Evolutionary conservation across 2,888 invertebrate species (phyloP).

Genomic region (Neoascia interrupta): DNA sequence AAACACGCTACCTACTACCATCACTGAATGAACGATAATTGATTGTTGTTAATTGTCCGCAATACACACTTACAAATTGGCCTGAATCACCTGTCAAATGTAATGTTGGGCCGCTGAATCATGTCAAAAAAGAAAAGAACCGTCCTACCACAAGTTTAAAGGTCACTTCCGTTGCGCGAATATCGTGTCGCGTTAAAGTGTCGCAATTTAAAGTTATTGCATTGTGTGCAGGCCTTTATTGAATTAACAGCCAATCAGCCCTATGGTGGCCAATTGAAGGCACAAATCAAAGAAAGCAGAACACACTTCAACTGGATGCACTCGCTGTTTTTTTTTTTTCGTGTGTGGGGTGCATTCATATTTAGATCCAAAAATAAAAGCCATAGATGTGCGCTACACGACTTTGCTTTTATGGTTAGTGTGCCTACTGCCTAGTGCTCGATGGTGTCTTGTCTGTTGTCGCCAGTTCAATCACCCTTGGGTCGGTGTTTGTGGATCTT

Average conservation of each 20-base stretch:
- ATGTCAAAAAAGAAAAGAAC: too few relatives aligned
- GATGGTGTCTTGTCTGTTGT: constrained; percentile 16
- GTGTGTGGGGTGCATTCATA: constrained; percentile 59
- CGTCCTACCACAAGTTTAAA: too few relatives aligned
- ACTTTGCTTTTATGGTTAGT: constrained; percentile 48
- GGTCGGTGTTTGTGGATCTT: constrained; percentile 13
- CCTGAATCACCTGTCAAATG: too few relatives aligned
- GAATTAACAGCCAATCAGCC: constrained; percentile 29
- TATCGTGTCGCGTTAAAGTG: constrained; percentile 12
- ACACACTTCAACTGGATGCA: constrained; percentile 12
- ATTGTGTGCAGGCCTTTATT: constrained; percentile 36
- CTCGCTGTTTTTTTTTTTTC: constrained; percentile 20
- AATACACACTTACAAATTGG: not conserved
- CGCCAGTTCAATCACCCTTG: constrained; percentile 62
- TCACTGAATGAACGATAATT: constrained; percentile 28
- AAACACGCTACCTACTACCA: constrained; percentile 17
- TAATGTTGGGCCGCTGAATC: too few relatives aligned
- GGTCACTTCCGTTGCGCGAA: constrained; percentile 33
- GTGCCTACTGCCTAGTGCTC: too few relatives aligned
- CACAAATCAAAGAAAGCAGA: constrained; percentile 26
- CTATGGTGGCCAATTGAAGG: constrained; percentile 39
- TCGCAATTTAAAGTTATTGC: constrained; percentile 22
- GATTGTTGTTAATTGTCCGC: constrained; percentile 25
- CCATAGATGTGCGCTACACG: constrained; percentile 16
- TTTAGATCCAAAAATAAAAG: constrained; percentile 66